A percentile compares a stretch with the other conserved stretches of the same genome.
phyloP scores from a whole-genome alignment of 2,888 invertebrate genomes.

The Theristus sp. region DNA sequence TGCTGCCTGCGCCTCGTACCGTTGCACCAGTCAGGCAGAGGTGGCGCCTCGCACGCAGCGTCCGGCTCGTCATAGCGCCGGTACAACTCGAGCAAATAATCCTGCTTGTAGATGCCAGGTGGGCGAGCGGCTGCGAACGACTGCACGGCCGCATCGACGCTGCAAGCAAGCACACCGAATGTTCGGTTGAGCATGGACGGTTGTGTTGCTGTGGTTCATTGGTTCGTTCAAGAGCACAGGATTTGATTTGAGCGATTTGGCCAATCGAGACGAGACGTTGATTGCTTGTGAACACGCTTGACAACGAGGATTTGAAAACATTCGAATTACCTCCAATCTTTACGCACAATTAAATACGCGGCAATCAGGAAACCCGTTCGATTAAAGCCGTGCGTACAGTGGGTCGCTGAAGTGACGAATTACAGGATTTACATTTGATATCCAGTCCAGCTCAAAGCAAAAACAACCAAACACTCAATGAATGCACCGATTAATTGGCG shows the following conservation, averaged over 20 bases:
- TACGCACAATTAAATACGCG: conserved; percentile 65
- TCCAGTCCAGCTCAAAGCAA: too few species aligned
- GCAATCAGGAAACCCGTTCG: conserved; percentile 85
- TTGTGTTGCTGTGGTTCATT: too few species aligned
- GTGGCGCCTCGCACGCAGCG: conserved; percentile 49
- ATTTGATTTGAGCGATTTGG: too few species aligned
- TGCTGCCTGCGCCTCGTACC: neutral
- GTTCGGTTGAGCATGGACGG: too few species aligned
- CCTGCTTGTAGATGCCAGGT: conserved; percentile 91
- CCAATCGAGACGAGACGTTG: too few species aligned
- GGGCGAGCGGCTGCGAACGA: conserved; percentile 54
- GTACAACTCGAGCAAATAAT: conserved; percentile 74
- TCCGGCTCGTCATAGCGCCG: conserved; percentile 54
- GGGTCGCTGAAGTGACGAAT: conserved; percentile 44
- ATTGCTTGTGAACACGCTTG: too few species aligned
- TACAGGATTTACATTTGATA: conserved; percentile 1
- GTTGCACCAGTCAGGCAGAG: conserved; percentile 63
- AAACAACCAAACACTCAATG: too few species aligned
- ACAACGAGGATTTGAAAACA: too few species aligned
- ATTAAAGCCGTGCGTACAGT: conserved; percentile 97
- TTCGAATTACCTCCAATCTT: conserved; percentile 48
- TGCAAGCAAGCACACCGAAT: too few species aligned
- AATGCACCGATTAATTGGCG: conserved; percentile 48
- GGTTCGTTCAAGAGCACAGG: too few species aligned
- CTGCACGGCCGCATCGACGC: conserved; percentile 59